Percentiles rank a stretch among this genome's conserved stretches.
Evolutionary conservation across 2,113 vertebrate species (phyloP).

Genomic region (Cricetomys ansorgei): DNA sequence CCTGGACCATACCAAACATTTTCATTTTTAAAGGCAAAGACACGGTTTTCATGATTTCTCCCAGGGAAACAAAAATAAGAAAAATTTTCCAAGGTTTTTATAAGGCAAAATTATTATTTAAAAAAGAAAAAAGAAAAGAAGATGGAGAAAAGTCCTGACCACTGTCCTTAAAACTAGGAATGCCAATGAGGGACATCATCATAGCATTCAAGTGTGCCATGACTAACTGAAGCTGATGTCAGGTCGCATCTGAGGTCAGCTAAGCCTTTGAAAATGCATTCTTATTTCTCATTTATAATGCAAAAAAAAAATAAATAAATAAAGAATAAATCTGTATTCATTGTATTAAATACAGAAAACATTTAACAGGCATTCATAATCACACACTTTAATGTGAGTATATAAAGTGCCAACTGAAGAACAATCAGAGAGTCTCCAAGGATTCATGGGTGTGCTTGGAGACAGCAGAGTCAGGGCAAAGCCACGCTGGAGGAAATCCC

Average conservation of each 20-base stretch:
- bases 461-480: neutral
- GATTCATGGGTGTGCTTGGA: neutral
- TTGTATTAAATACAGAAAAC: neutral
- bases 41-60: neutral
- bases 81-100: neutral
- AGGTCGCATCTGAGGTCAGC: neutral
- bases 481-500: too few relatives aligned
- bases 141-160: neutral
- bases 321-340: neutral
- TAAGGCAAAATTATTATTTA: neutral
- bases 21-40: neutral
- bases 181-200: neutral
- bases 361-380: neutral
- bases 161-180: neutral
- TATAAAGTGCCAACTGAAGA: neutral
- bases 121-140: accelerated
- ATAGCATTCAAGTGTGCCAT: neutral
- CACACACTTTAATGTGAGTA: neutral
- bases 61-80: neutral
- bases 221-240: neutral
- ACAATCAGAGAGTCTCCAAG: neutral
- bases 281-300: neutral
- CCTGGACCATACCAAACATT: neutral
- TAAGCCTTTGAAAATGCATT: neutral
- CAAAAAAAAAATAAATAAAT: too few relatives aligned